Evolutionary conservation across 2,888 invertebrate genomes (phyloP), one percentile per base, ranked within the genome.

Genomic region (Archaeoteleia sp.): DNA sequence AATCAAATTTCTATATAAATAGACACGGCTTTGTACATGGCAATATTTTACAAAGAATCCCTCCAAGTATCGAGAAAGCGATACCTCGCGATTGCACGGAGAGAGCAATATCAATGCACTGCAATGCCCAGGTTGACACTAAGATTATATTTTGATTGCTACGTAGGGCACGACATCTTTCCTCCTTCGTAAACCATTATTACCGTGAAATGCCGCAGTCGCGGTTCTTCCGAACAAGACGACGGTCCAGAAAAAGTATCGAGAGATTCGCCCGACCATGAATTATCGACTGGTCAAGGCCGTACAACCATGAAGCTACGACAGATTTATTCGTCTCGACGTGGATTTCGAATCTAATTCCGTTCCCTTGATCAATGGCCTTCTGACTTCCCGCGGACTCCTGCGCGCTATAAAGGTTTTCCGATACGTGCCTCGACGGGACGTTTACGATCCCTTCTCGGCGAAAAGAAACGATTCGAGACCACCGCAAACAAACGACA

Each of bases 221-320:
- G 51, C 13, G 27, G 25, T 14, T 39, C 20, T 13, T 8, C 42
- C 7, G 12, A 23, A 27, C 15, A 39, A 60, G 60, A 60, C 42
- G 30, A 49, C 32, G 45, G 27, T 48, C 25, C 27, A 14, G 49
- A 45, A 61, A 60, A 61, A 46, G 48, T 55, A 55, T 40, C 49
- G 23, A 35, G 45, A 27, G 51, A 67, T 51, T 57, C 51, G 30
- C 4, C 20, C 34, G 34, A 40, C 49, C 67, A 57, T 61, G 61
- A 67, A 67, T 57, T 67, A 61, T 61, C 46, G 55, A 51, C 61
- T 67, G 67, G 67, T 67, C 67, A 67, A 67, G 61, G 61, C 51
- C 60, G 25, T 60, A 37, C 43, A 58, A 45, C 49, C 51, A 61
- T 54, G 46, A 67, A 67, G 51, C 34, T 55, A 35, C 45, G 51